Evolutionary conservation across 2,113 vertebrate genomes (phyloP).

Genomic region (Eublepharis macularius): DNA sequence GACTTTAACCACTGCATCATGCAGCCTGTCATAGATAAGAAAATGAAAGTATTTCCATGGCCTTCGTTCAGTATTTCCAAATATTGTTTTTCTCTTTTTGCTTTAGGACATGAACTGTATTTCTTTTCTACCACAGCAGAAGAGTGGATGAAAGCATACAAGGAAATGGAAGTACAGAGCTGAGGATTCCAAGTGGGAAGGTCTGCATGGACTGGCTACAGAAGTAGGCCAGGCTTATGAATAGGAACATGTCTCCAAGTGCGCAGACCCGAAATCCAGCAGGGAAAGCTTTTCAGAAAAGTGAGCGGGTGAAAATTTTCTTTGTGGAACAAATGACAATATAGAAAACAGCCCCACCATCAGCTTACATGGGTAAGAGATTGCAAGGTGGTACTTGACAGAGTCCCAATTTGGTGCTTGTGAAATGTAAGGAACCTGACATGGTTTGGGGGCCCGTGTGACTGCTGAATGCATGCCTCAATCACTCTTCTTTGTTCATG

Average conservation of each 20-base stretch:
- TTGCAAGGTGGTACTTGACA: too few species aligned
- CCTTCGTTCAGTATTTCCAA: background rate
- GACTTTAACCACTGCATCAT: too few species aligned
- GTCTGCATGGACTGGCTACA: background rate
- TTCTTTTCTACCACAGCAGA: background rate
- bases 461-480: too few species aligned
- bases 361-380: background rate
- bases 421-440: too few species aligned
- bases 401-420: too few species aligned
- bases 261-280: background rate
- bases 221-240: background rate
- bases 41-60: too few species aligned
- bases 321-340: background rate
- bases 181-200: background rate
- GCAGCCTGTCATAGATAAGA: too few species aligned
- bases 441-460: too few species aligned
- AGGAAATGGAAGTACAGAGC: background rate
- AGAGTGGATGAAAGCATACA: background rate
- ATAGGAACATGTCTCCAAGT: background rate
- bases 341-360: background rate
- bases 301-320: background rate
- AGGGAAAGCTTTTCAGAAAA: background rate
- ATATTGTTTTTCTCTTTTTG: background rate
- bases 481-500: too few species aligned
- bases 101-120: background rate